A percentile compares a stretch with the other conserved stretches of the same genome.
These are phyloP conservation scores for Dissostichus mawsoni DNA, from an alignment of 2,113 vertebrate species.

Conservation along the genomic window DNA sequence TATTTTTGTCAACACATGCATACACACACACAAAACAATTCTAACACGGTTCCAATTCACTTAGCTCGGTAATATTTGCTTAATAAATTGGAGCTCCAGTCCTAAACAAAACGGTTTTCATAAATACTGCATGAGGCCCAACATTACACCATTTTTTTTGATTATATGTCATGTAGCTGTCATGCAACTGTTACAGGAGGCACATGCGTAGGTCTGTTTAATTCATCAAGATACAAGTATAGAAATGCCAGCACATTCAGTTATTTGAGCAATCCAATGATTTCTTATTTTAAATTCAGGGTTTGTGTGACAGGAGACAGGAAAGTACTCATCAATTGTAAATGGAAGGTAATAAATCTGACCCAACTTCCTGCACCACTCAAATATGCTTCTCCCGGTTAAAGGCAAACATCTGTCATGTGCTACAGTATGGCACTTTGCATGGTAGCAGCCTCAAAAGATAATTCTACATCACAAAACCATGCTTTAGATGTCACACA, in stretches of 20 bases:
- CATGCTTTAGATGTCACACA: neutral
- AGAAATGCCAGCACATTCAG: neutral
- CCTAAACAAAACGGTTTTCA: constrained; percentile 31
- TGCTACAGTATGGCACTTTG: neutral
- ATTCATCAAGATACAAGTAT: constrained; percentile 21
- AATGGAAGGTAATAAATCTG: constrained; percentile 3
- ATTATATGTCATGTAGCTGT: constrained; percentile 41
- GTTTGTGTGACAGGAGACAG: neutral
- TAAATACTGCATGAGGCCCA: constrained; percentile 26
- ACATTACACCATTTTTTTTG: constrained; percentile 14
- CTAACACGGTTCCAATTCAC: constrained; percentile 25
- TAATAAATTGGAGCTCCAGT: constrained; percentile 28
- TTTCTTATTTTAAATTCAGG: neutral
- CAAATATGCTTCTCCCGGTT: neutral
- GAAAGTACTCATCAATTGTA: neutral
- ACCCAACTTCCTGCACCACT: neutral
- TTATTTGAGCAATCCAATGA: constrained; percentile 1
- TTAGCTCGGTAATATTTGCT: constrained; percentile 24
- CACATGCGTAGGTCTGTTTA: constrained; percentile 6
- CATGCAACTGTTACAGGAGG: constrained; percentile 3
- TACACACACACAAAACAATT: constrained; percentile 11
- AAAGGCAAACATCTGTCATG: neutral
- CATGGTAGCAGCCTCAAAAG: too few species aligned
- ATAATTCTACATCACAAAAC: neutral
- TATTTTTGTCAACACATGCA: constrained; percentile 13